Base-by-base conservation (phyloP, 2,888 invertebrate species). In the Boloria selene region DNA sequence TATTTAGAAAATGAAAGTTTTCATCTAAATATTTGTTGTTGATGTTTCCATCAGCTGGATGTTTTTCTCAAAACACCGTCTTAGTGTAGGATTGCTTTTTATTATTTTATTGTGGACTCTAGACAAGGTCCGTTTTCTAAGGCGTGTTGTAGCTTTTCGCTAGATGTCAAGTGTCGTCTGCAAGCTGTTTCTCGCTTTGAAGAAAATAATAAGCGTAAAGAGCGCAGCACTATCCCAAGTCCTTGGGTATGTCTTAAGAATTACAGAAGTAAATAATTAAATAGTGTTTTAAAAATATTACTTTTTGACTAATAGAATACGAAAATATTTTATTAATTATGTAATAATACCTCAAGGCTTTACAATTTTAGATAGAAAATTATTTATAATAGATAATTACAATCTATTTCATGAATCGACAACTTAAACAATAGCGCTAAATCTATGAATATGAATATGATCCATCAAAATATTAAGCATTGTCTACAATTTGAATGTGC, bases 151-250 rank as follows among this genome's bases (percentile, higher is more conserved):
- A 65, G 67, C 64, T 61, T 64, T 64, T 64, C 55, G 58, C 66
- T 51, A 59, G 59, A 66, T 63, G 68, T 68, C 65, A 66, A 68
- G 66, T 68, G 68, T 47, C 58, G 54, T 58, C 59, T 53, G 59
- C 59, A 62, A 53, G 47, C 61, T 61, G 14, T 62, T 58, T 50
- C 61, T 68, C 38, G 53, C 65, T 68, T 65, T 68, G 68, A 68
- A 44, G 31, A 58, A 68, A 65, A 68, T 68, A 68, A 68, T 68
- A 65, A 67, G 67, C 45, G 64, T 55, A 58, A 17, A 52, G 44
- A 52, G 59, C 53, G 45, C 47, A 54, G 61, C 26, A 58, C 17
- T 47, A 53, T 22, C 38, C 17, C 18, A 50, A 54, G 38, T 38
- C 47, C 56, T 61, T 44, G 52, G n/a, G 13, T 22, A 38, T 38